phyloP scores from a whole-genome alignment of 2,797 vertebrate species.

The Salmo trutta region DNA sequence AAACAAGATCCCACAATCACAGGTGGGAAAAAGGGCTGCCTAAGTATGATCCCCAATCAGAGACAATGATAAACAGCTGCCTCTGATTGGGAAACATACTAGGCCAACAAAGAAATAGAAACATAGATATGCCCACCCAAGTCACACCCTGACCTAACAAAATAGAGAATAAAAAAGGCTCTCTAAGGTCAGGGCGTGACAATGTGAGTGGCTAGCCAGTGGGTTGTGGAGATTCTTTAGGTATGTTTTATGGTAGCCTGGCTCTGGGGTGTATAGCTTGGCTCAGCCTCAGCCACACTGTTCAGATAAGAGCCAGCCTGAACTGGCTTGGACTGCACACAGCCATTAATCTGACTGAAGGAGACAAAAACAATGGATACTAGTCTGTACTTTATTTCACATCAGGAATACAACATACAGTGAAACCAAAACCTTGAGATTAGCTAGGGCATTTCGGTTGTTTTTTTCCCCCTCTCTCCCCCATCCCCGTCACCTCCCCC shows the following conservation, averaged over 20 bases:
- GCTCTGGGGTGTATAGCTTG: slow-evolving; percentile 62
- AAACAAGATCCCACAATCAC: too few relatives aligned
- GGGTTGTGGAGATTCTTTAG: slow-evolving; percentile 55
- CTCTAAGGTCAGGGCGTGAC: too few relatives aligned
- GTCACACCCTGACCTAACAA: too few relatives aligned
- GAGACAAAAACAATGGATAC: slow-evolving; percentile 55
- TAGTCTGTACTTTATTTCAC: slow-evolving; percentile 43
- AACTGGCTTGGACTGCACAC: slow-evolving; percentile 5
- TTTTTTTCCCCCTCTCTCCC: slow-evolving; percentile 9
- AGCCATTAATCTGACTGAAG: slow-evolving; percentile 56
- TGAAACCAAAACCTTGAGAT: slow-evolving; percentile 34
- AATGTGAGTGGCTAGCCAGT: slow-evolving; percentile 46
- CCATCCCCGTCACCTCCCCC: neutral
- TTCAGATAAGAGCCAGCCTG: slow-evolving; percentile 56
- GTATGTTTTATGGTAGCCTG: slow-evolving; percentile 64
- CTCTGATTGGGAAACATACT: too few relatives aligned
- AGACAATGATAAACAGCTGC: too few relatives aligned
- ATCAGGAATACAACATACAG: slow-evolving; percentile 51
- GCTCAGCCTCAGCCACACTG: slow-evolving; percentile 40
- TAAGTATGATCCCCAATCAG: too few relatives aligned
- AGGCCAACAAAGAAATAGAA: too few relatives aligned
- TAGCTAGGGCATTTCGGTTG: slow-evolving; percentile 10
- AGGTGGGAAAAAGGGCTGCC: too few relatives aligned
- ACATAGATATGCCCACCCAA: too few relatives aligned
- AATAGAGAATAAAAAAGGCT: too few relatives aligned